Base-by-base conservation (phyloP, 2,113 vertebrate genomes). In the Cromileptes altivelis region DNA sequence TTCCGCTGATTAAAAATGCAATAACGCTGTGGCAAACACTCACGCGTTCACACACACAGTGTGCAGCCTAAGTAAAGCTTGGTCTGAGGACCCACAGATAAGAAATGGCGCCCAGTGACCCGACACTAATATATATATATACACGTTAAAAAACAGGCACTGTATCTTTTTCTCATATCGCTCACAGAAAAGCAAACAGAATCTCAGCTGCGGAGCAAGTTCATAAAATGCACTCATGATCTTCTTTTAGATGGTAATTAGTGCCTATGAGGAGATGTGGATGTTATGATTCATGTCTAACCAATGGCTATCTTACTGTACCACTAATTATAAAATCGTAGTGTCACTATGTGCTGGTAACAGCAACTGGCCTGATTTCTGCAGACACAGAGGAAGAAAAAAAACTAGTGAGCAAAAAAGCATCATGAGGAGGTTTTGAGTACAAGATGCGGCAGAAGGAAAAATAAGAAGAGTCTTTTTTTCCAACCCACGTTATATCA, bases 1-100 rank as follows among this genome's bases (percentile, higher is more conserved):
- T 88, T 85, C 87, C 33, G 67, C 88, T 90, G 92, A 93, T 93
- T 94, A 93, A 90, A 93, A 94, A 92, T 91, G 86, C 84, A 92
- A 90, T 91, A 91, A 89, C 47, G 30, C 74, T 60, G 63, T 74
- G 76, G 74, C 76, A 76, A 53, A 53, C 30, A 70, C 50, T 69
- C 45, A 56, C 78, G 49, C 76, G 4, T 1, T 75, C 33, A 40
- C 21, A 37, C 69, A 57, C 50, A 53, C 58, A 58, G 23, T 9
- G 33, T 75, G 73, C 74, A 81, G 78, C 57, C 47, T n/a, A 37
- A 55, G 70, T 57, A 70, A 11, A 50, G 30, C 55, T 50, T 25
- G 61, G 72, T 86, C 58, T 63, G 42, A 80, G 64, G 52, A 87
- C n/a, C 19, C 50, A 25, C 13, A 50, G 78, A 82, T 80, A 83